Evolutionary conservation across 2,888 invertebrate species (phyloP).

Genomic region (Apotomis betuletana): DNA sequence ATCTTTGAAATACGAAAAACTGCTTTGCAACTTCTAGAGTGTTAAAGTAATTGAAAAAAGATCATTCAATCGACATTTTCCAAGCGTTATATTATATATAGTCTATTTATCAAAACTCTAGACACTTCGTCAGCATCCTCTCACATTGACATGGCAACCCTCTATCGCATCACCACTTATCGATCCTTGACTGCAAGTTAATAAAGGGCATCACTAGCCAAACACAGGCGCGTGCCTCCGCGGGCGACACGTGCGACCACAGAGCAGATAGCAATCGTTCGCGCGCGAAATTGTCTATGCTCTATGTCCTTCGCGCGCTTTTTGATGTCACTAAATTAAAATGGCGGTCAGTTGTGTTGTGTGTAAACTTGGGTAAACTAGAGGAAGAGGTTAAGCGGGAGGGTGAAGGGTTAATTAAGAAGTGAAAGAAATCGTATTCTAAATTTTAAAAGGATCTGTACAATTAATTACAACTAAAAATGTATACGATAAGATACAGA

Average conservation of each 20-base stretch:
- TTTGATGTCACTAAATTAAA: slow-evolving; percentile 54
- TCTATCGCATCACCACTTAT: slow-evolving; percentile 30
- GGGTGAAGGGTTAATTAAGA: no score
- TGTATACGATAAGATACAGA: no score
- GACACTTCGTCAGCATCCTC: no score
- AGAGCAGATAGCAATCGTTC: slow-evolving; percentile 70
- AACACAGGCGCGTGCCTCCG: slow-evolving; percentile 75
- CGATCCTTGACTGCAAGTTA: slow-evolving; percentile 55
- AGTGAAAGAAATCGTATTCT: no score
- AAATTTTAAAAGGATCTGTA: no score
- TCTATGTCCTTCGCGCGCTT: slow-evolving; percentile 64
- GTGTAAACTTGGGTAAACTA: slow-evolving; percentile 18
- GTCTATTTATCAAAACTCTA: no score
- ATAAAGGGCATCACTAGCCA: slow-evolving; percentile 71
- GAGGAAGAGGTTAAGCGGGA: neutral
- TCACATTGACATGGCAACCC: neutral
- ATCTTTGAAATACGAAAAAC: no score
- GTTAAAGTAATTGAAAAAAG: no score
- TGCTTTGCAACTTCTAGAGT: no score
- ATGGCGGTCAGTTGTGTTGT: slow-evolving; percentile 34
- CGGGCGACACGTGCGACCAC: slow-evolving; percentile 67
- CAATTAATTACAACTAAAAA: no score
- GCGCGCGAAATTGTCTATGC: slow-evolving; percentile 74
- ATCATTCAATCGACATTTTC: no score
- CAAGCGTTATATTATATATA: no score